Conservation (phyloP, 92 coral and sea anemone species). For the Virgularia gustaviana region DNA sequence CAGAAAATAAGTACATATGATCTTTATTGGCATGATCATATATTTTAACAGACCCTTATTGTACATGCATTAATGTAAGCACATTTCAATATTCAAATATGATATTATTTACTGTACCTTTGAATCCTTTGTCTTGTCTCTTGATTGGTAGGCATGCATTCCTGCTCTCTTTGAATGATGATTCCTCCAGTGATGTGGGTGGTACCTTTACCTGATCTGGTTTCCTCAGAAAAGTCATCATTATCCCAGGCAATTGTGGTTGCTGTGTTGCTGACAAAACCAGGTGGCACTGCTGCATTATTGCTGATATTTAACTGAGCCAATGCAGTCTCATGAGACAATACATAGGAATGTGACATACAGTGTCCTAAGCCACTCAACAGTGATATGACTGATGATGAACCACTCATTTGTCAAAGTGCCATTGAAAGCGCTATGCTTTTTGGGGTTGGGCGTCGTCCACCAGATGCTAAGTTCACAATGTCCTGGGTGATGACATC, state of each 20-base stretch:
- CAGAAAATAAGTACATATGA: not conserved
- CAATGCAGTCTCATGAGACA: slow-evolving; percentile 27
- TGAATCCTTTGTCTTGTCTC: slow-evolving; percentile 5
- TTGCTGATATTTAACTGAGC: slow-evolving; percentile 6
- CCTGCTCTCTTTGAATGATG: slow-evolving; percentile 14
- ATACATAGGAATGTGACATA: slow-evolving; percentile 23
- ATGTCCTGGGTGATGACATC: not conserved
- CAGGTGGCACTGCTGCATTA: not conserved
- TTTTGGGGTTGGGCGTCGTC: not conserved
- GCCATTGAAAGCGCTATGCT: slow-evolving; percentile 16
- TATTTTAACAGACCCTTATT: too few relatives aligned
- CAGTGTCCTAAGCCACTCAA: slow-evolving; percentile 13
- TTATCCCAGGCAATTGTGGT: slow-evolving; percentile 14
- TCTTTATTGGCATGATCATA: too few relatives aligned
- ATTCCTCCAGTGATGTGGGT: slow-evolving; percentile 5
- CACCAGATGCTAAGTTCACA: slow-evolving; percentile 1
- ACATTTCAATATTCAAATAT: too few relatives aligned
- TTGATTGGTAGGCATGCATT: not conserved
- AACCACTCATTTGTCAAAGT: not conserved
- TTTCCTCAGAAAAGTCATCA: slow-evolving; percentile 11
- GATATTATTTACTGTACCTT: too few relatives aligned
- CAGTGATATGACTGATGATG: not conserved
- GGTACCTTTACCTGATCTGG: not conserved
- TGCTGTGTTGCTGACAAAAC: not conserved
- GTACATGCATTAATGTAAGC: too few relatives aligned